These are phyloP conservation scores for Xenus cinereus DNA, from an alignment of 2,113 vertebrate species.

Conservation along the genomic window DNA sequence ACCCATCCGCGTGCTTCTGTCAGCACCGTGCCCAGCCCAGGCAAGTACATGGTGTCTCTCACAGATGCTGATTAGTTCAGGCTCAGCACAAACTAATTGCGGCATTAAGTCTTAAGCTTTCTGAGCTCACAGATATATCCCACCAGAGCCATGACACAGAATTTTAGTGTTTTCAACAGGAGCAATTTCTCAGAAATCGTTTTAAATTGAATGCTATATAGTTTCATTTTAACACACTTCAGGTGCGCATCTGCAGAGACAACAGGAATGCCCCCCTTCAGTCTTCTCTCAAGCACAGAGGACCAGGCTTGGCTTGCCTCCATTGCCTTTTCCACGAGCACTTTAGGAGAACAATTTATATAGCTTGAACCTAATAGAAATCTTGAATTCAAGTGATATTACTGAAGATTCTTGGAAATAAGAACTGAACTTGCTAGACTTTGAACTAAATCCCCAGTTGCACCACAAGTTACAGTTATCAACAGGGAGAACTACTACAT, in stretches of 20 bases:
- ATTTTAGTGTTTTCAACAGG: neutral
- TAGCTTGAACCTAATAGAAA: neutral
- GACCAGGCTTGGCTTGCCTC: neutral
- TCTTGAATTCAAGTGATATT: neutral
- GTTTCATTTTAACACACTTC: neutral
- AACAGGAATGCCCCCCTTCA: neutral
- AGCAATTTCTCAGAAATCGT: neutral
- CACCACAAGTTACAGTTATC: neutral
- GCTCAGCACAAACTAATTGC: neutral
- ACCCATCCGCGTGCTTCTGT: fast-evolving
- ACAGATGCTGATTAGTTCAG: neutral
- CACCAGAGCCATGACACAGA: neutral
- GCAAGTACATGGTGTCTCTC: fast-evolving
- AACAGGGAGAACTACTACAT: neutral
- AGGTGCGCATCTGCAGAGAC: neutral
- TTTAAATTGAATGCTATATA: fast-evolving
- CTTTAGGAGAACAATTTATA: neutral
- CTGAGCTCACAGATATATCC: no score
- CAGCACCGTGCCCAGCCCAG: neutral
- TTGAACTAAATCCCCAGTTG: neutral
- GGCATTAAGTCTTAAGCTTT: neutral
- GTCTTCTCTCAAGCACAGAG: neutral
- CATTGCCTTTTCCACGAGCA: neutral
- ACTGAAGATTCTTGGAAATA: neutral
- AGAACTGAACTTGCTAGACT: neutral